A percentile compares a stretch with the other conserved stretches of the same genome.
phyloP scores from a whole-genome alignment of 2,888 invertebrate species.

The Drosophila bunnanda region DNA sequence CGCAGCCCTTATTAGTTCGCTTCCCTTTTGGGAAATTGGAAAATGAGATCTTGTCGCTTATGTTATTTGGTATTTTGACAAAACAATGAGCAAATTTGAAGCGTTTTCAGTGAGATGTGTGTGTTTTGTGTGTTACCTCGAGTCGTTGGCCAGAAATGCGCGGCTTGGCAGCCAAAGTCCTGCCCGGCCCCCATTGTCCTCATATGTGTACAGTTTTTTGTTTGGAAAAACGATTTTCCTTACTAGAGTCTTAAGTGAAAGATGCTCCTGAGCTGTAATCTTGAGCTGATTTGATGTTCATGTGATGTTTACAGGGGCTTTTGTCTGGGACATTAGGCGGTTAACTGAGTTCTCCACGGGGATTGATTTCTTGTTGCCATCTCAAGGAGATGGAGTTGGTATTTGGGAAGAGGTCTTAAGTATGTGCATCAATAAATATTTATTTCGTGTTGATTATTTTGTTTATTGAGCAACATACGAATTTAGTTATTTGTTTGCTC shows the following conservation, averaged over 20 bases:
- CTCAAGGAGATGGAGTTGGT: slow-evolving; percentile 2
- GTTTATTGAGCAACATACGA: background rate
- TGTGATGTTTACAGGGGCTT: slow-evolving; percentile 40
- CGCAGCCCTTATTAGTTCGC: slow-evolving; percentile 38
- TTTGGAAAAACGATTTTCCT: slow-evolving; percentile 32
- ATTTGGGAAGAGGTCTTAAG: background rate
- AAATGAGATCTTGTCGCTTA: slow-evolving; percentile 75
- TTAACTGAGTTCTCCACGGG: slow-evolving; percentile 27
- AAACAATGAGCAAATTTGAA: slow-evolving; percentile 51
- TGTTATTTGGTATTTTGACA: slow-evolving; percentile 69
- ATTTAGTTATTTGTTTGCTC: background rate
- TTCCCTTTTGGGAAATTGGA: slow-evolving; percentile 61
- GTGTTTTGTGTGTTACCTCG: slow-evolving; percentile 58
- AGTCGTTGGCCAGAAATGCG: slow-evolving; percentile 68
- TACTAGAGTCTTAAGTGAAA: slow-evolving; percentile 14
- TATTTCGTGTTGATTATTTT: background rate
- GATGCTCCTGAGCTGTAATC: slow-evolving; percentile 41
- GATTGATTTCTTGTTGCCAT: slow-evolving; percentile 11
- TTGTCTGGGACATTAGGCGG: slow-evolving; percentile 33
- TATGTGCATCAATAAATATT: slow-evolving; percentile 27
- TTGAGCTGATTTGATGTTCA: slow-evolving; percentile 46
- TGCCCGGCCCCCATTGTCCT: slow-evolving; percentile 22
- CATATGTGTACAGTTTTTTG: slow-evolving; percentile 35
- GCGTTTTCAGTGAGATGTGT: slow-evolving; percentile 37
- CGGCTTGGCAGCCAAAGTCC: slow-evolving; percentile 56